A percentile compares a stretch with the other conserved stretches of the same genome.
Evolutionary conservation across 53 echinoderm and acorn worm species (phyloP).

Genomic region (Holothuria leucospilota): DNA sequence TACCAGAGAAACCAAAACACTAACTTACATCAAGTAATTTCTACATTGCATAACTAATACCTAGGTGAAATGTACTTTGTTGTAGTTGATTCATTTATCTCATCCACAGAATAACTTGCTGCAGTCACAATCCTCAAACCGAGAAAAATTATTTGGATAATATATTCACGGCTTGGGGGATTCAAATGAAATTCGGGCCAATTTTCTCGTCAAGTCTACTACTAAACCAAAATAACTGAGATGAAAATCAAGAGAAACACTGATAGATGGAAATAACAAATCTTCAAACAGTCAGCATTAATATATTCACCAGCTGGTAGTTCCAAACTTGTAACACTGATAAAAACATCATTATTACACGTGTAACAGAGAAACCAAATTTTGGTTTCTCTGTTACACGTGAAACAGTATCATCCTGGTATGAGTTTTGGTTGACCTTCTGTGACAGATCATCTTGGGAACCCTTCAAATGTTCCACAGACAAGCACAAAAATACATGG

Average conservation of each 20-base stretch:
- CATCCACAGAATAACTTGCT: not conserved
- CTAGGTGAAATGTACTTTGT: not conserved
- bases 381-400: not conserved
- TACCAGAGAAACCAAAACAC: conserved; percentile 17
- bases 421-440: not conserved
- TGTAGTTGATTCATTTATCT: conserved; percentile 1
- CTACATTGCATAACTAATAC: conserved; percentile 17
- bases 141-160: not conserved
- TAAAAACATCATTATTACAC: conserved; percentile 7
- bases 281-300: not conserved
- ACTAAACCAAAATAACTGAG: conserved; percentile 15
- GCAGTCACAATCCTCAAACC: not conserved
- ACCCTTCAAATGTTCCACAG: not conserved
- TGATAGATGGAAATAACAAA: conserved; percentile 14
- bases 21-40: not conserved
- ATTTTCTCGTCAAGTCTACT: not conserved
- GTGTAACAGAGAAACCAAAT: conserved; percentile 7
- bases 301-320: not conserved
- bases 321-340: conserved; percentile 10
- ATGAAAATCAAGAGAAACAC: conserved; percentile 14
- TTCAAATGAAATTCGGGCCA: not conserved
- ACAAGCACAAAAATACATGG: too few relatives aligned
- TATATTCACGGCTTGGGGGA: not conserved
- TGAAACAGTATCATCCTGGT: not conserved
- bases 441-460: not conserved